phyloP scores from a whole-genome alignment of 2,797 vertebrate genomes.

The Channallabes apus region DNA sequence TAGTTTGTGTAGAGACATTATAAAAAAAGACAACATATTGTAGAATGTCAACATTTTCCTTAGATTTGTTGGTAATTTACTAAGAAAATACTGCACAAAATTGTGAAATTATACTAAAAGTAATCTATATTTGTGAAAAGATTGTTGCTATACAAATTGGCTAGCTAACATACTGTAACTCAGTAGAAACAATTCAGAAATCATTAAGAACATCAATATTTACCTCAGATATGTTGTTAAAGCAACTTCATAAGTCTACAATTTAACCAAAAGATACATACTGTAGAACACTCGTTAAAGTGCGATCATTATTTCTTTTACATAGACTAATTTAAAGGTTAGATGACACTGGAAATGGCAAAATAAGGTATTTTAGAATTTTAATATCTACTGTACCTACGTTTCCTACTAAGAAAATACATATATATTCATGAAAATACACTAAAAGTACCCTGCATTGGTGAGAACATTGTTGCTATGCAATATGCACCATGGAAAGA shows the following conservation, averaged over 20 bases:
- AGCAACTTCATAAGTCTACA: too few species aligned
- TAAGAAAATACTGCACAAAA: not conserved
- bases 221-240: too few species aligned
- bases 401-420: not conserved
- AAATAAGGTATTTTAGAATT: not conserved
- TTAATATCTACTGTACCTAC: not conserved
- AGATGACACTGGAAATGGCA: not conserved
- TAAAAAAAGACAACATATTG: too few species aligned
- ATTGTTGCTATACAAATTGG: not conserved
- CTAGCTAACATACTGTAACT: not conserved
- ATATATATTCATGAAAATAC: not conserved
- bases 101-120: not conserved
- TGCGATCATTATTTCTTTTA: not conserved
- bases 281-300: too few species aligned
- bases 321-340: not conserved
- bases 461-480: not conserved
- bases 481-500: not conserved
- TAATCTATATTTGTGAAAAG: not conserved
- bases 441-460: not conserved
- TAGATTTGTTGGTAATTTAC: too few species aligned
- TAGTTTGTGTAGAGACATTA: too few species aligned
- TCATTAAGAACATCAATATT: too few species aligned
- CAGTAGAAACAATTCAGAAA: too few species aligned
- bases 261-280: too few species aligned
- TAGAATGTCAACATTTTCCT: too few species aligned